Conservation (phyloP, 2,797 vertebrate species). For the Pitangus sulphuratus region DNA sequence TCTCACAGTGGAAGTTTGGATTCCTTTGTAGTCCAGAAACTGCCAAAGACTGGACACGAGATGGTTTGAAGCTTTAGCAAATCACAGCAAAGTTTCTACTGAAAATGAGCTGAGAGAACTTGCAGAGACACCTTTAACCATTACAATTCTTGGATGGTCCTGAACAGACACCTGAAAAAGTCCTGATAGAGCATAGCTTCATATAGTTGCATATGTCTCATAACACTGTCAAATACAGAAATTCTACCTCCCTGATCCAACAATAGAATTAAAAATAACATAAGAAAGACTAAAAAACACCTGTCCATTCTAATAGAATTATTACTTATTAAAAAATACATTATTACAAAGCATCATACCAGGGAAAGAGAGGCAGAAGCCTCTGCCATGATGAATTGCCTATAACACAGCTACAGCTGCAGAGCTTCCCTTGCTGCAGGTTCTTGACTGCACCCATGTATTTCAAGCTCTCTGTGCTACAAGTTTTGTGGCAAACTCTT, state of each 20-base stretch:
- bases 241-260: not conserved
- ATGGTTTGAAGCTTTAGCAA: not conserved
- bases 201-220: not conserved
- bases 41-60: not conserved
- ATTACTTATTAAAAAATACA: not conserved
- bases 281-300: not conserved
- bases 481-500: not conserved
- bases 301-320: not conserved
- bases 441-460: not conserved
- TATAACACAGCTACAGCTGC: not conserved
- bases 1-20: not conserved
- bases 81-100: not conserved
- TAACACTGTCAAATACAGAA: not conserved
- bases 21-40: not conserved
- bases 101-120: not conserved
- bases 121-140: not conserved
- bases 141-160: not conserved
- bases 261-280: not conserved
- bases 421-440: not conserved
- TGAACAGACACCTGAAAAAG: not conserved
- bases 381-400: not conserved
- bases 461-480: not conserved
- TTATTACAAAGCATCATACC: not conserved
- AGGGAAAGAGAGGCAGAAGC: not conserved
- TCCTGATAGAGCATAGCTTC: rapidly evolving